A percentile compares a stretch with the other conserved stretches of the same genome.
phyloP scores from a whole-genome alignment of 1,140 invertebrate species.

The Branchinecta lindahli region DNA sequence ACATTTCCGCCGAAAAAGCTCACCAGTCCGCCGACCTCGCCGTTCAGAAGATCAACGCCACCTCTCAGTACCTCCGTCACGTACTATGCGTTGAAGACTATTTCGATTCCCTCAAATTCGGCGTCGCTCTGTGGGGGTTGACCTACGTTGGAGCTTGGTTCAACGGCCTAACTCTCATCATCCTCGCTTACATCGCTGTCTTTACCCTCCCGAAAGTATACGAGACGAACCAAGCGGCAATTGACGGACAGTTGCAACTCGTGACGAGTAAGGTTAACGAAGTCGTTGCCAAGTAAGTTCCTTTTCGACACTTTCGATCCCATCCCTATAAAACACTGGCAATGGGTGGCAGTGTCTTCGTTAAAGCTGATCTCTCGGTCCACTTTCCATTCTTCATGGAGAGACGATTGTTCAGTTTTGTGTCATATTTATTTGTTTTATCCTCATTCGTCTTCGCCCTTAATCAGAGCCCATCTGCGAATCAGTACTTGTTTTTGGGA shows the following conservation, averaged over 20 bases:
- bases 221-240: conserved; percentile 91
- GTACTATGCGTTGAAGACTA: conserved; percentile 91
- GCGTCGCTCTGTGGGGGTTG: conserved; percentile 75
- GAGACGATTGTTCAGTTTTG: no score
- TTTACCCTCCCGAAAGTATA: conserved; percentile 95
- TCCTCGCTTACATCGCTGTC: conserved; percentile 80
- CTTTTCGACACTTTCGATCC: not conserved
- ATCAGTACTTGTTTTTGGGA: no score
- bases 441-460: no score
- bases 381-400: no score
- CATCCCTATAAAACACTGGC: no score
- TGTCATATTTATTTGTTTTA: no score
- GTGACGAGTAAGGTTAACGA: conserved; percentile 74
- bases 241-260: conserved; percentile 80
- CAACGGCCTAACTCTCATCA: conserved; percentile 92
- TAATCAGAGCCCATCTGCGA: no score
- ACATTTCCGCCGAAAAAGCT: conserved; percentile 69
- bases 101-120: conserved; percentile 89
- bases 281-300: conserved; percentile 64
- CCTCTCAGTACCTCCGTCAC: conserved; percentile 61
- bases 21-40: conserved; percentile 65
- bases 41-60: conserved; percentile 66
- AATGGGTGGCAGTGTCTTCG: no score
- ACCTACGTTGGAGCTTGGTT: conserved; percentile 95
- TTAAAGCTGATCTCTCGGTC: no score